These are phyloP conservation scores for Syngnathus rostellatus DNA, from an alignment of 2,797 vertebrate genomes.

Conservation along the genomic window DNA sequence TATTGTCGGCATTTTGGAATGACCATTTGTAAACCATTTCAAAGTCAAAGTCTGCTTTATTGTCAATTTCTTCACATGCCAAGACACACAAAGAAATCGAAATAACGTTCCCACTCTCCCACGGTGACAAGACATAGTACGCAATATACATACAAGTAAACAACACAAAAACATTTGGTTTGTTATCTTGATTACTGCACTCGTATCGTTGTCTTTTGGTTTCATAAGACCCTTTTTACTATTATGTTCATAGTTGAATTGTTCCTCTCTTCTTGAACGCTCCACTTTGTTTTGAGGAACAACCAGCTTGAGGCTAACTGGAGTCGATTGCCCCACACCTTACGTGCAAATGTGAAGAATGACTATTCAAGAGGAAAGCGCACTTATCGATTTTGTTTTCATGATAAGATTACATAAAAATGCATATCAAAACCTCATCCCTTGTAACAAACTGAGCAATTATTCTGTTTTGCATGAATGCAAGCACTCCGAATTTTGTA, in stretches of 20 bases:
- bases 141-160: no score
- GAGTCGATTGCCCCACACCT: conserved; percentile 53
- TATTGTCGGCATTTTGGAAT: neutral
- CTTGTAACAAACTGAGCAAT: neutral
- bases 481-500: neutral
- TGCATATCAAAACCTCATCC: neutral
- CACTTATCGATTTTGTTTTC: neutral
- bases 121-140: no score
- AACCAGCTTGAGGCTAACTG: conserved; percentile 27
- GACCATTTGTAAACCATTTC: neutral
- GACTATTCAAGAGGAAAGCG: conserved; percentile 16
- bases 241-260: conserved; percentile 6
- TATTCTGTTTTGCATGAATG: neutral
- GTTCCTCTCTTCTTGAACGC: neutral
- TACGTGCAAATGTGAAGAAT: conserved; percentile 45
- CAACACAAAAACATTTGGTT: conserved; percentile 11
- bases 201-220: conserved; percentile 52
- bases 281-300: conserved; percentile 12
- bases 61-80: no score
- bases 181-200: conserved; percentile 21
- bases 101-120: no score
- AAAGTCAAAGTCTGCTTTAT: no score
- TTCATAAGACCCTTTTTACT: conserved; percentile 29
- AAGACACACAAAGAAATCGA: no score
- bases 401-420: no score